Evolutionary conservation across 1,140 invertebrate genomes (phyloP).

Genomic region (Eueides isabella): DNA sequence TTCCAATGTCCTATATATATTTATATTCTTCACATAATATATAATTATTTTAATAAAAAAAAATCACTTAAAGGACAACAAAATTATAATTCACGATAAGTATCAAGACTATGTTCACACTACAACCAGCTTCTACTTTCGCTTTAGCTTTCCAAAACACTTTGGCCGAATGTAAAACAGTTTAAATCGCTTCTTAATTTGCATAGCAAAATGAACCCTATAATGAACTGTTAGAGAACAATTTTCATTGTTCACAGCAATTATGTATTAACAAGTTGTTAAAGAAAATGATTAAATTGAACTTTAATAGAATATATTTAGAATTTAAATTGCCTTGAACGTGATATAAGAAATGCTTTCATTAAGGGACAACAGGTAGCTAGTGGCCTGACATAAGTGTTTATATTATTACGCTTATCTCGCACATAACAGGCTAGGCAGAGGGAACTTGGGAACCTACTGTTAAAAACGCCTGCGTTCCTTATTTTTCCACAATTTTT

Average conservation of each 20-base stretch:
- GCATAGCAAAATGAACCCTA: constrained; percentile 19
- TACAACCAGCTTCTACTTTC: constrained; percentile 60
- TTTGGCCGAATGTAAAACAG: constrained; percentile 21
- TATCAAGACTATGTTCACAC: constrained; percentile 55
- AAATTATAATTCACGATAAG: constrained; percentile 40
- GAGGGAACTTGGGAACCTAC: too few relatives aligned
- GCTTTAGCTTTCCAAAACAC: constrained; percentile 72
- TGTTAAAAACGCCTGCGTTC: too few relatives aligned
- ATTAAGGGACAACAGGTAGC: constrained; percentile 22
- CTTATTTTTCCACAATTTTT: too few relatives aligned
- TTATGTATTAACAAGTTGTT: constrained; percentile 22
- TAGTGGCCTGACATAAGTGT: background rate
- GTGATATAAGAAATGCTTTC: constrained; percentile 50
- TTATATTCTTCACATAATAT: too few relatives aligned
- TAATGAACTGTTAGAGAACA: background rate
- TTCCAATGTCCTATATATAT: too few relatives aligned
- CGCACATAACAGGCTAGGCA: too few relatives aligned
- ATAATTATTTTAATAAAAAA: too few relatives aligned
- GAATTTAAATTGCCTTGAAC: constrained; percentile 38
- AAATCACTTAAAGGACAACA: constrained; percentile 14
- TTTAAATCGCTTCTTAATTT: constrained; percentile 17
- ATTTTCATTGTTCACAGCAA: constrained; percentile 15
- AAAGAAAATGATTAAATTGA: constrained; percentile 29
- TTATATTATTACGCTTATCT: too few relatives aligned
- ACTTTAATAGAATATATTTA: constrained; percentile 35